Conservation (phyloP, 2,797 vertebrate genomes). For the Thaleichthys pacificus region DNA sequence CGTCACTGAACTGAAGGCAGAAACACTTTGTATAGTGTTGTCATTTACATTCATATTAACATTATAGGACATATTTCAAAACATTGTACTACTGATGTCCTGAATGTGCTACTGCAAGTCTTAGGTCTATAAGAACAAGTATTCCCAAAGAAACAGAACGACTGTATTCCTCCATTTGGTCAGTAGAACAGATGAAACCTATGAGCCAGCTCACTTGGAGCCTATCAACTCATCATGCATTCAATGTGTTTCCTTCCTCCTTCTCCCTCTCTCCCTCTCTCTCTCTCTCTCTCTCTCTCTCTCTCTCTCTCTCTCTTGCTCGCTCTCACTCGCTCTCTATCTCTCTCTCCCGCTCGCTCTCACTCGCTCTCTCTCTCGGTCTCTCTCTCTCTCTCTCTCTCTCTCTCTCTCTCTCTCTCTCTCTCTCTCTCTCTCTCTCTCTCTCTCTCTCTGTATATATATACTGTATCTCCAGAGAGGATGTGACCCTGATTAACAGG, state of each 20-base stretch:
- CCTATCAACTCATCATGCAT: no score
- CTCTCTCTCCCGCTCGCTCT: neutral
- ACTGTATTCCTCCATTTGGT: no score
- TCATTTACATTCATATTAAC: no score
- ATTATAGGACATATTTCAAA: no score
- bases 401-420: neutral
- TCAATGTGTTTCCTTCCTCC: neutral
- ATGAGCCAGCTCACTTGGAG: no score
- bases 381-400: neutral
- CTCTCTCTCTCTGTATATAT: neutral
- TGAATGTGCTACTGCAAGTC: no score
- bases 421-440: neutral
- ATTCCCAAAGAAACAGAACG: no score
- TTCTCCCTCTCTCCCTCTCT: neutral
- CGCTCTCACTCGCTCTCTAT: neutral
- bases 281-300: neutral
- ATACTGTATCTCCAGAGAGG: neutral
- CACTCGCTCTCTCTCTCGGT: neutral
- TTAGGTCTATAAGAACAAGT: no score
- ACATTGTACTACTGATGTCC: no score
- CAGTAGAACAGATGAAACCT: no score
- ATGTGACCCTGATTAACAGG: neutral
- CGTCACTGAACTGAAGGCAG: neutral
- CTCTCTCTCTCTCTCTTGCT: neutral
- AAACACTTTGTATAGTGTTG: neutral